Evolutionary conservation across 2,797 vertebrate genomes (phyloP), one percentile per base, ranked within the genome.

Genomic region (Ctenopoma kingsleyae): DNA sequence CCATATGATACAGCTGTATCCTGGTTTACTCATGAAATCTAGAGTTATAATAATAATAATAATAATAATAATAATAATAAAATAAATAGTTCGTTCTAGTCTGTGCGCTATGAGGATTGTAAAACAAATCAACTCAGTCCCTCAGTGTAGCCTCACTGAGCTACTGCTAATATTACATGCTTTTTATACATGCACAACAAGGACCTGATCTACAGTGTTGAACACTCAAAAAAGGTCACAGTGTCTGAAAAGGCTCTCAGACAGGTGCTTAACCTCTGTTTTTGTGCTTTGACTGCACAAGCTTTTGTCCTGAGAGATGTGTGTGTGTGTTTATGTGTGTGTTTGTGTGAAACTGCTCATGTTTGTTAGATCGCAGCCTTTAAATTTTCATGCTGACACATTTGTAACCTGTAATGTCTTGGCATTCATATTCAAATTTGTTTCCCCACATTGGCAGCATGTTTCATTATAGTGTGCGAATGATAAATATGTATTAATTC

Each of bases 401-500:
- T 71, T 74, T 68, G 59, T 47, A 58, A 60, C 66, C 49, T 69
- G 57, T 78, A 84, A 78, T n/a, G 35, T 48, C 54, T 23, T 61
- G 57, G 20, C 47, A 74, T 70, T 76, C 51, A 63, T 60, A 81
- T 80, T 82, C 57, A 56, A 79, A 69, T 74, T 7, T 62, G 32
- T 43, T 20, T 57, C 17, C 48, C 35, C 55, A 53, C 60, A 71
- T 22, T 25, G 60, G 60, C 60, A 40, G 67, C 32, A 41, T 64
- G 17, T 41, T 66, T 51, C 47, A 50, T 66, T 65, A 5, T 38
- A 38, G 47, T 51, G 67, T 68, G 35, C 65, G 46, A 54, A 8
- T 16, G 20, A 76, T 81, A 59, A 87, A 85, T 83, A 79, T 82
- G 67, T 43, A 87, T 81, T 71, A 81, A 50, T 68, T 53, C 74